Evolutionary conservation across 2,113 vertebrate genomes (phyloP).

Genomic region (Peromyscus leucopus): DNA sequence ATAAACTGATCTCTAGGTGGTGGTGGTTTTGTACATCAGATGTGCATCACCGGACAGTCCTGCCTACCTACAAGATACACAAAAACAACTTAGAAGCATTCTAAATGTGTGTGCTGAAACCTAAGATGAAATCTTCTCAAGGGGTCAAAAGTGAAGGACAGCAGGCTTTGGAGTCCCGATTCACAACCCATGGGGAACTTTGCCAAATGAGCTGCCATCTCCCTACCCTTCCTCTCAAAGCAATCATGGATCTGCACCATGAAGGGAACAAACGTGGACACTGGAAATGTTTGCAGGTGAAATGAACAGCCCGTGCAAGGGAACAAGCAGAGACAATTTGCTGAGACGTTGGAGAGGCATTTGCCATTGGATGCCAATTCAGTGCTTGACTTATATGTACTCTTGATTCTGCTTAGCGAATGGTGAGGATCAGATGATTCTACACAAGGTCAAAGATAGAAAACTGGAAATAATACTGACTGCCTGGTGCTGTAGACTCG

Average conservation of each 20-base stretch:
- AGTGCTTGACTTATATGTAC: neutral
- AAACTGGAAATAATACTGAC: neutral
- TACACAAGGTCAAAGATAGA: constrained; percentile 11
- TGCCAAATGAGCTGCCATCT: constrained; percentile 63
- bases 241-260: constrained; percentile 59
- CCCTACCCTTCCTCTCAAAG: constrained; percentile 64
- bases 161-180: neutral
- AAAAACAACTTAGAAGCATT: neutral
- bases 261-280: constrained; percentile 45
- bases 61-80: neutral
- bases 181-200: neutral
- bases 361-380: constrained; percentile 71
- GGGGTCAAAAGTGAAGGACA: neutral
- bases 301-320: constrained; percentile 54
- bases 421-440: neutral
- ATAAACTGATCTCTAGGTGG: neutral
- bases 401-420: constrained; percentile 47
- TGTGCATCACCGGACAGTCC: neutral
- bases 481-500: neutral
- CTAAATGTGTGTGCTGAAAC: constrained; percentile 21
- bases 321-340: constrained; percentile 62
- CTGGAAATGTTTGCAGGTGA: constrained; percentile 66
- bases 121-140: neutral
- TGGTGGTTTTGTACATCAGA: neutral
- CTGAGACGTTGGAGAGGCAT: constrained; percentile 50